Evolutionary conservation across 2,797 vertebrate genomes (phyloP), one percentile per base, ranked within the genome.

Genomic region (Mionectes olivaceus): DNA sequence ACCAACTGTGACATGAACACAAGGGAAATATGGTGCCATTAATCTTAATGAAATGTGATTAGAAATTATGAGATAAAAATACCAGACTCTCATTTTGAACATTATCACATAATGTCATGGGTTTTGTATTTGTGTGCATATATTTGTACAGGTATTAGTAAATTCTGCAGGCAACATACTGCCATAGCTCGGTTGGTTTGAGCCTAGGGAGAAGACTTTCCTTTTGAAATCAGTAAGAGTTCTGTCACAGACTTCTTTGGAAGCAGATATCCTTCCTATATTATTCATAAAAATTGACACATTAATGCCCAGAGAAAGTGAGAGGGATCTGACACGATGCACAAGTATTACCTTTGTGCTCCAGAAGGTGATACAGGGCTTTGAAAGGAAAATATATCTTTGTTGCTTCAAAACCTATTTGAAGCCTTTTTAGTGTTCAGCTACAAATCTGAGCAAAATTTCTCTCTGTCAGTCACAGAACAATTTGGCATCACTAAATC

Each of bases 11-110:
- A 86, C 76, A 73, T 19, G 76, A 85, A 65, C 55, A 73, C 18
- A 16, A 67, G 44, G 80, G 76, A 90, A 92, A 83, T 68, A 60
- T 68, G 52, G 19, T 87, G 53, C 6, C 69, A 77, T 73, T 95
- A 86, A 85, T 89, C 73, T 73, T 91, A 78, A 92, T 76, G 53
- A 91, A 84, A 92, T 65, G 46, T 13, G 30, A 89, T 95, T 83
- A 69, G 61, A 78, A 94, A 89, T 74, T 71, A 68, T 19, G 46
- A 85, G 55, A 83, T 75, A 91, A 95, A 94, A 95, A 87, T 73
- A 78, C 15, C 57, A 75, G 25, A 27, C 23, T 75, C 37, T 50
- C 35, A 27, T 88, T 89, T 93, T 89, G 37, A 67, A 75, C 57
- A 39, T 80, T 53, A 74, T 83, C 83, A 47, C 75, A 13, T 23